Evolutionary conservation across 2,113 vertebrate genomes (phyloP).

Genomic region (Gasterosteus aculeatus): DNA sequence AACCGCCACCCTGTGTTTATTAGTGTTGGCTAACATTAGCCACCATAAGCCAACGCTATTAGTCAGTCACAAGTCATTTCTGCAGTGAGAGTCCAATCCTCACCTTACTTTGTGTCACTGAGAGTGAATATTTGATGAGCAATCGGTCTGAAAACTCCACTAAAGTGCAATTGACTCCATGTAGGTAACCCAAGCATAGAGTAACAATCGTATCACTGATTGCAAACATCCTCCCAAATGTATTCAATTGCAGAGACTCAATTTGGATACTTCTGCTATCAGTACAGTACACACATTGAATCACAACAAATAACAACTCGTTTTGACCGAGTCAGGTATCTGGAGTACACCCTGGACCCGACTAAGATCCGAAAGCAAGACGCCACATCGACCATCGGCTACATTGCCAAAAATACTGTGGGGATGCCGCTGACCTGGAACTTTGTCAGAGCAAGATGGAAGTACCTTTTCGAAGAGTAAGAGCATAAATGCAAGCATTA

Average conservation of each 20-base stretch:
- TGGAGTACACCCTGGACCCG: constrained; percentile 85
- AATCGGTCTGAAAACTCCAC: not conserved
- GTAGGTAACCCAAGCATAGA: not conserved
- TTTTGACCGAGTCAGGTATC: constrained; percentile 80
- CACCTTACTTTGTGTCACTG: not conserved
- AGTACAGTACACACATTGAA: too few relatives aligned
- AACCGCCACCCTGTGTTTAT: not conserved
- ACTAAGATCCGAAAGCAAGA: constrained; percentile 91
- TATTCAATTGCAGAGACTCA: not conserved
- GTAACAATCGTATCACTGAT: not conserved
- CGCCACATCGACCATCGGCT: constrained; percentile 84
- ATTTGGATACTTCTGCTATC: not conserved
- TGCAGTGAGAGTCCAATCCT: not conserved
- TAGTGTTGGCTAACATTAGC: not conserved
- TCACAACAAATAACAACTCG: not conserved
- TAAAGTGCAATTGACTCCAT: not conserved
- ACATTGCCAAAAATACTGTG: constrained; percentile 83
- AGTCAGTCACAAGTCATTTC: not conserved
- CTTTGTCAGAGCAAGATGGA: constrained; percentile 87
- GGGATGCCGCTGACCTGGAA: constrained; percentile 91
- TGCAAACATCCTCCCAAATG: not conserved
- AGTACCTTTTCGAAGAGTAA: constrained; percentile 85
- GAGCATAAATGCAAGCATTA: constrained; percentile 34
- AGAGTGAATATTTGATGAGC: not conserved
- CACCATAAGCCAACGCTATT: not conserved